These are phyloP conservation scores for Sceloporus tristichus DNA, from an alignment of 2,113 vertebrate species.

Conservation along the genomic window DNA sequence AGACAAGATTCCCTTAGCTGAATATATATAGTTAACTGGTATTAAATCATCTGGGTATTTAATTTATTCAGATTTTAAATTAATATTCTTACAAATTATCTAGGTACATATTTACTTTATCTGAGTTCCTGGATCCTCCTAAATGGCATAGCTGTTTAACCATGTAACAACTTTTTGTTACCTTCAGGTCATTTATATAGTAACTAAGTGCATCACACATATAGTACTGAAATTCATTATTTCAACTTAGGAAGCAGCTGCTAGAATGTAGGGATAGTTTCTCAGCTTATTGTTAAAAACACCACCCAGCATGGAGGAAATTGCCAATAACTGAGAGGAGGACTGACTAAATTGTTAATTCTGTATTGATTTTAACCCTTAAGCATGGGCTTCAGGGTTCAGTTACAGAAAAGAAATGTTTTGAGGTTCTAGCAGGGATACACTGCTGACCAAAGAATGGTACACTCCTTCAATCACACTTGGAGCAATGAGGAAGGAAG, in stretches of 20 bases:
- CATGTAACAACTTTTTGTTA: neutral
- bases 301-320: neutral
- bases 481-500: no score
- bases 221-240: no score
- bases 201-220: neutral
- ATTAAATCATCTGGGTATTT: constrained; percentile 7
- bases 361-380: neutral
- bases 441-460: no score
- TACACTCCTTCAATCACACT: no score
- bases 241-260: no score
- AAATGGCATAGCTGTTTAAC: neutral
- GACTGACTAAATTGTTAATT: neutral
- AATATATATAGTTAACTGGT: neutral
- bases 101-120: constrained; percentile 3
- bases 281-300: neutral
- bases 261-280: no score
- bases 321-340: no score
- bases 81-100: neutral
- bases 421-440: no score
- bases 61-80: constrained; percentile 12
- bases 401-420: neutral
- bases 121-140: neutral
- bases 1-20: constrained; percentile 8
- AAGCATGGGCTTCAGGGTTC: neutral
- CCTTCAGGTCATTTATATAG: neutral